Conservation (phyloP, 2,888 invertebrate species). For the Bembecia ichneumoniformis region DNA sequence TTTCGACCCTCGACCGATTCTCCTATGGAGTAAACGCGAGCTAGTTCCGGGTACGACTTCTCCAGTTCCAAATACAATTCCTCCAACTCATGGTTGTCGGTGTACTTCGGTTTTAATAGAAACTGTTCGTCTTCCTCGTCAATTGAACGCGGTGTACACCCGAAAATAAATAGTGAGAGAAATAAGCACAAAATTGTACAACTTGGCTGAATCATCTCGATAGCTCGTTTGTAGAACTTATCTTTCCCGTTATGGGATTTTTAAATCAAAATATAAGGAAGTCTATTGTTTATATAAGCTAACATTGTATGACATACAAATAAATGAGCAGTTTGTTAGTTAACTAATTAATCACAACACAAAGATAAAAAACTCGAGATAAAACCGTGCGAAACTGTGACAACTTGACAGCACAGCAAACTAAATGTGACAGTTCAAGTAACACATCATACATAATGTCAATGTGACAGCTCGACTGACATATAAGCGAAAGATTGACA, state of each 20-base stretch:
- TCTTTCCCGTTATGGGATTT: conserved; percentile 9
- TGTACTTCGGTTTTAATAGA: conserved; percentile 74
- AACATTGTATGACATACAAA: conserved; percentile 31
- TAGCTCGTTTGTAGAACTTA: neutral
- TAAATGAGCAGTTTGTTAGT: conserved; percentile 2
- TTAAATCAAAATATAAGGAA: conserved; percentile 23
- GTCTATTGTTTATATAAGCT: conserved; percentile 19
- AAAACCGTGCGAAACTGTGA: neutral
- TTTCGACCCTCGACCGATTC: conserved; percentile 86
- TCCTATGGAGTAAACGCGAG: conserved; percentile 83
- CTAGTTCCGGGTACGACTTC: conserved; percentile 77
- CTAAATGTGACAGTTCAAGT: neutral
- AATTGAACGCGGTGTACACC: conserved; percentile 41
- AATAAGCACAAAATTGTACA: conserved; percentile 37
- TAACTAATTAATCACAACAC: conserved; percentile 10
- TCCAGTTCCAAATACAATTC: conserved; percentile 75
- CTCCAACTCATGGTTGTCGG: conserved; percentile 79
- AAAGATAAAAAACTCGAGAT: conserved; percentile 1
- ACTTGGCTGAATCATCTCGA: conserved; percentile 6
- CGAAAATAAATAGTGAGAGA: conserved; percentile 41
- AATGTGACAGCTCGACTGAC: neutral
- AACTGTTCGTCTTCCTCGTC: conserved; percentile 67
- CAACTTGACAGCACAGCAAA: conserved; percentile 3
- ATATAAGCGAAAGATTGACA: no score
- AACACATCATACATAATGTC: no score